Evolutionary conservation across 2,113 vertebrate genomes (phyloP).

Genomic region (Passer domesticus): DNA sequence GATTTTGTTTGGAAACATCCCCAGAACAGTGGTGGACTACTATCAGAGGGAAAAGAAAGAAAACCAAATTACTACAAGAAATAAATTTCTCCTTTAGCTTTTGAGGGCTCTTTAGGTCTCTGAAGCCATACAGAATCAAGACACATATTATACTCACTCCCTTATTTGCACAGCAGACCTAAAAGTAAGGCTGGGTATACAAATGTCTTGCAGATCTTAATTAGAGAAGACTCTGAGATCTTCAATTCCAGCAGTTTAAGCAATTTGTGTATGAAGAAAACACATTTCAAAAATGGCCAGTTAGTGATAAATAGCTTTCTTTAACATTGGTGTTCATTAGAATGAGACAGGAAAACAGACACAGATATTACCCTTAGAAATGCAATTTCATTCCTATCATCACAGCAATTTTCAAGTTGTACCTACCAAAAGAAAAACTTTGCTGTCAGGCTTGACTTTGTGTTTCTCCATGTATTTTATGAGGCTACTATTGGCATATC

Average conservation of each 20-base stretch:
- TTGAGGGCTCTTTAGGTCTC: not conserved
- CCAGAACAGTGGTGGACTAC: not conserved
- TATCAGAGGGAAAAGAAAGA: not conserved
- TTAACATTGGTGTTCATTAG: not conserved
- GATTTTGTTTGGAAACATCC: not conserved
- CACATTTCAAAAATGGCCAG: not conserved
- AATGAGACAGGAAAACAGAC: not conserved
- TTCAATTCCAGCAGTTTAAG: not conserved
- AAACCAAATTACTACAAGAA: not conserved
- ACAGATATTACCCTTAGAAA: not conserved
- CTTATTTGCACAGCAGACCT: not conserved
- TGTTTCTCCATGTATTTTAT: conserved; percentile 99
- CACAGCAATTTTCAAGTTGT: not conserved
- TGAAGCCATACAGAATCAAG: not conserved
- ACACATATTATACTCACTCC: not conserved
- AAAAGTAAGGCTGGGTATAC: not conserved
- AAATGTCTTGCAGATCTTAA: not conserved
- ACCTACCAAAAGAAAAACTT: conserved; percentile 96
- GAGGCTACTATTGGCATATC: conserved; percentile 97
- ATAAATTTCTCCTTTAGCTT: not conserved
- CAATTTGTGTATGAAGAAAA: not conserved
- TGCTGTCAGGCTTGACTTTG: conserved; percentile 99
- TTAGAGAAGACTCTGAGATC: not conserved
- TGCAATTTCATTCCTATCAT: not conserved
- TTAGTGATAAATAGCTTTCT: not conserved